Evolutionary conservation across 2,113 vertebrate genomes (phyloP).

Genomic region (Pelusios castaneus): DNA sequence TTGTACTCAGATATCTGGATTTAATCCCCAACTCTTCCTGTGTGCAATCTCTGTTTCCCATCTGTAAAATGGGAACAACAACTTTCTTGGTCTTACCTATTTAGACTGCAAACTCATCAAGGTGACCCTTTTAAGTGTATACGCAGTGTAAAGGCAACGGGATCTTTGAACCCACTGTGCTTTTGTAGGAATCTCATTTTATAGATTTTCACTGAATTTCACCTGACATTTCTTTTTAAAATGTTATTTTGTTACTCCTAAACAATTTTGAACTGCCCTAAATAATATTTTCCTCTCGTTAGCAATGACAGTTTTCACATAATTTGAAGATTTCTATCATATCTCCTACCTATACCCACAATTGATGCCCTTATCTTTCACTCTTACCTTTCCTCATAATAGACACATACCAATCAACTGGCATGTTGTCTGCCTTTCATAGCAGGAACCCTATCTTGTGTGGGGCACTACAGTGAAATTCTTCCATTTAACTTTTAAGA

Average conservation of each 20-base stretch:
- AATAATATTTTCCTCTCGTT: background rate
- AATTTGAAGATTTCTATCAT: background rate
- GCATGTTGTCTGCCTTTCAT: background rate
- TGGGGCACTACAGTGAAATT: background rate
- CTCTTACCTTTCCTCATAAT: background rate
- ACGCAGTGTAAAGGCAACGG: background rate
- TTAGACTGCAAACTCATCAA: background rate
- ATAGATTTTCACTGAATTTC: background rate
- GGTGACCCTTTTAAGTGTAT: background rate
- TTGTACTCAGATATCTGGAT: background rate
- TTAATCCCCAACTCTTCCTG: background rate
- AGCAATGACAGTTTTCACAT: background rate
- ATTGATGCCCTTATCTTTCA: background rate
- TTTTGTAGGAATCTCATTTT: background rate
- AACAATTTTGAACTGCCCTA: background rate
- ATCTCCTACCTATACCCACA: background rate
- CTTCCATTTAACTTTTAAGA: background rate
- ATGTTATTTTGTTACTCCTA: background rate
- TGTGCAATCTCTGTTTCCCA: background rate
- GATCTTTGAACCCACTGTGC: background rate
- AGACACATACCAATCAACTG: background rate
- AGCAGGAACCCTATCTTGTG: background rate
- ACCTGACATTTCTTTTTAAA: background rate
- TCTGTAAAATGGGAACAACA: background rate
- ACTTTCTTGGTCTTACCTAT: background rate